Conservation (phyloP, 2,113 vertebrate species). For the Macroglossus sobrinus region DNA sequence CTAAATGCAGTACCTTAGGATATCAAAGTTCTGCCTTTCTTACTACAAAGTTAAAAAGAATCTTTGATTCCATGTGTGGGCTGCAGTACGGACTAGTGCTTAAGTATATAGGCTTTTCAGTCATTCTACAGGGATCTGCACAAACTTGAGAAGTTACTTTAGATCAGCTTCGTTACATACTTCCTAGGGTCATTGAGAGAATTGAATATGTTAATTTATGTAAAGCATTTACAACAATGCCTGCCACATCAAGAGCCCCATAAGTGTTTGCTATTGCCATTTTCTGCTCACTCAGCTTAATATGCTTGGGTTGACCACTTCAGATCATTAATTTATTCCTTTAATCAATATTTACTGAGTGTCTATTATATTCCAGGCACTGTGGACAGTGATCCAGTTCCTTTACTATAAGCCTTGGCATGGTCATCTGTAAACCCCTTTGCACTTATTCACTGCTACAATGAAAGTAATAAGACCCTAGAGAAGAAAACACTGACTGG, state of each 20-base stretch:
- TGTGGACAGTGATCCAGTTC: neutral
- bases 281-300: constrained; percentile 22
- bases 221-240: neutral
- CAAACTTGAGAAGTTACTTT: neutral
- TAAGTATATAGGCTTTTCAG: neutral
- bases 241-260: neutral
- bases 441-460: neutral
- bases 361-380: neutral
- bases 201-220: neutral
- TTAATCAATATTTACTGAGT: constrained; percentile 33
- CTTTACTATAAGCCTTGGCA: neutral
- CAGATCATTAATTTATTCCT: constrained; percentile 36
- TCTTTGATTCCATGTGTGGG: neutral
- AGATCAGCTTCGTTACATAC: neutral
- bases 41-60: neutral
- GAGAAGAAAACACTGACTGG: neutral
- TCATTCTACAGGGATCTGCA: neutral
- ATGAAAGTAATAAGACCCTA: neutral
- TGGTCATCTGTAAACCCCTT: neutral
- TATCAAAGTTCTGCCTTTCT: neutral
- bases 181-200: neutral
- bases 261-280: neutral
- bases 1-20: neutral
- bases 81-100: neutral
- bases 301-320: constrained; percentile 6